Conservation (phyloP, 2,888 invertebrate genomes). For the Bibio marci region DNA sequence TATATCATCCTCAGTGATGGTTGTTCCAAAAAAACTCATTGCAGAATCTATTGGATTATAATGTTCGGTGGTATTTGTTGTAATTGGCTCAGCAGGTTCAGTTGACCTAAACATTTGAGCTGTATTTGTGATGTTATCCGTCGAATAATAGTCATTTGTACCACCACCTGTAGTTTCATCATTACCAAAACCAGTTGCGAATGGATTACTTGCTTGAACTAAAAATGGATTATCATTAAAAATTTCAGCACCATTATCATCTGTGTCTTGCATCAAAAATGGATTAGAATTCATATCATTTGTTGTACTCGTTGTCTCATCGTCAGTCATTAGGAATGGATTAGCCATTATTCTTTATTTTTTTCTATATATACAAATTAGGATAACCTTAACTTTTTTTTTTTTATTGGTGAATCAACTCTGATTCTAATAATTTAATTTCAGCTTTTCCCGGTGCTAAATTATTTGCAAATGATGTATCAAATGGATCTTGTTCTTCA, state of each 20-base stretch:
- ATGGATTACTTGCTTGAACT: slow-evolving; percentile 44
- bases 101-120: background rate
- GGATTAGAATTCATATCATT: slow-evolving; percentile 38
- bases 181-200: slow-evolving; percentile 37
- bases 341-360: slow-evolving; percentile 44
- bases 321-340: slow-evolving; percentile 63
- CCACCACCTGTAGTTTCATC: slow-evolving; percentile 12
- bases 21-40: slow-evolving; percentile 30
- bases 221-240: slow-evolving; percentile 53
- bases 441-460: slow-evolving; percentile 64
- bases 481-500: slow-evolving; percentile 60
- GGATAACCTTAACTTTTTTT: slow-evolving; percentile 1
- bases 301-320: slow-evolving; percentile 36
- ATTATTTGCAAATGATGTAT: slow-evolving; percentile 66
- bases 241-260: slow-evolving; percentile 18
- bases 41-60: slow-evolving; percentile 12
- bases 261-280: slow-evolving; percentile 36
- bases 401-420: slow-evolving; percentile 47
- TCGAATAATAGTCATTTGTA: background rate
- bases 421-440: slow-evolving; percentile 57
- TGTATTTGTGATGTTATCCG: slow-evolving; percentile 8
- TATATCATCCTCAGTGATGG: slow-evolving; percentile 26
- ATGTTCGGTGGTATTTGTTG: background rate
- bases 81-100: background rate
- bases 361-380: slow-evolving; percentile 4